Percentiles rank a stretch among this genome's conserved stretches.
Conservation (phyloP, 2,888 invertebrate genomes). For the Hylaea fasciaria region DNA sequence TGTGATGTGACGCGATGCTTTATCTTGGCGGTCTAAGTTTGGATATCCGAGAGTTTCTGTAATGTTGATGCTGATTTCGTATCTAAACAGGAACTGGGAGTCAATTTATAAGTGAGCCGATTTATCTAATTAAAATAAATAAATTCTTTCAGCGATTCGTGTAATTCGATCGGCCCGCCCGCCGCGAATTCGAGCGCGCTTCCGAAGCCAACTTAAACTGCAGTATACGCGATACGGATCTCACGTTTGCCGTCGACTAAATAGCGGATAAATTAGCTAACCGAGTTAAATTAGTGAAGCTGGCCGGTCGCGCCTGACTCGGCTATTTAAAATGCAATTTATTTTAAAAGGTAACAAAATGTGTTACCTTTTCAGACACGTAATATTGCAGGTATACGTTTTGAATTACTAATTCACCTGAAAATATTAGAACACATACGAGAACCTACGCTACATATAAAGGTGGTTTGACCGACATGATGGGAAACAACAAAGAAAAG, state of each 20-base stretch:
- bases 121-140: conserved; percentile 45
- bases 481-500: conserved; percentile 1
- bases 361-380: conserved; percentile 1
- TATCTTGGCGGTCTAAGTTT: conserved; percentile 44
- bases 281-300: conserved; percentile 73
- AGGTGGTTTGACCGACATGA: conserved; percentile 6
- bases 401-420: conserved; percentile 1
- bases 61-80: conserved; percentile 32
- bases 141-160: conserved; percentile 48
- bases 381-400: neutral
- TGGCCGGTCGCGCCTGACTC: conserved; percentile 52
- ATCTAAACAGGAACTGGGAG: conserved; percentile 42
- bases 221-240: conserved; percentile 76
- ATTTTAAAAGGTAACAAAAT: conserved; percentile 33
- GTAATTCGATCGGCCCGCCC: conserved; percentile 64
- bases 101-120: conserved; percentile 1
- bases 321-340: conserved; percentile 43
- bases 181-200: conserved; percentile 70
- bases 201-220: conserved; percentile 67
- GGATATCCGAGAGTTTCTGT: conserved; percentile 29
- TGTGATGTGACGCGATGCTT: conserved; percentile 50
- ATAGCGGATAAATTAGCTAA: conserved; percentile 80
- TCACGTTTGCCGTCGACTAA: conserved; percentile 80
- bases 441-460: neutral
- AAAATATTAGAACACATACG: neutral